A percentile compares a stretch with the other conserved stretches of the same genome.
Conservation (phyloP, 2,888 invertebrate genomes). For the Blastobasis adustella region DNA sequence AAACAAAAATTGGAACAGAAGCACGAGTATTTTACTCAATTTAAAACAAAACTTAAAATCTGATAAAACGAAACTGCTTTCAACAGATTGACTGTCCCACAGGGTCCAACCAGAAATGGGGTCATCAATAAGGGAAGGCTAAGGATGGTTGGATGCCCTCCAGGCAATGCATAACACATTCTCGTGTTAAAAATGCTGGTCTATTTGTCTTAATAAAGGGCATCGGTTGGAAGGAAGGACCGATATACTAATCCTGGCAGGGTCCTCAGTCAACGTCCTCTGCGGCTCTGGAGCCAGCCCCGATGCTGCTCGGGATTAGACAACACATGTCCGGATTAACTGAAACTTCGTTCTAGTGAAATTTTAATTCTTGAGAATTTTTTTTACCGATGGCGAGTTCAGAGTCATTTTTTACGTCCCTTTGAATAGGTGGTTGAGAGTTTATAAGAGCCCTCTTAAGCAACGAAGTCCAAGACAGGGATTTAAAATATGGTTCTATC, state of each 20-base stretch:
- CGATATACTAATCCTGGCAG: conserved; percentile 40
- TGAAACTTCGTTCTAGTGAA: conserved; percentile 2
- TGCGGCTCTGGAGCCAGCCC: conserved; percentile 20
- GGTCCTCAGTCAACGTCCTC: conserved; percentile 46
- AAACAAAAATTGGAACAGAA: no score
- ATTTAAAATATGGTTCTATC: no score
- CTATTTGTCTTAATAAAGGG: conserved; percentile 54
- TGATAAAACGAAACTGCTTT: no score
- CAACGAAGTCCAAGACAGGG: no score
- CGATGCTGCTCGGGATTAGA: conserved; percentile 36
- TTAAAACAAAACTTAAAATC: no score
- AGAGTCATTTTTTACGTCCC: not conserved
- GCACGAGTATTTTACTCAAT: no score
- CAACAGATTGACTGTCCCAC: no score
- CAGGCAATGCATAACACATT: conserved; percentile 17
- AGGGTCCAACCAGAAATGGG: no score
- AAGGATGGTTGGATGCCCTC: no score
- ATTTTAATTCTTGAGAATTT: not conserved
- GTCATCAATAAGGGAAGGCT: no score
- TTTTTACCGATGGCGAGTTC: not conserved
- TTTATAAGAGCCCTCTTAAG: no score
- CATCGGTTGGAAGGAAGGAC: conserved; percentile 26
- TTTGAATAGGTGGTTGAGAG: no score
- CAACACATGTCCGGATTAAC: conserved; percentile 39
- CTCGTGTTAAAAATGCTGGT: conserved; percentile 47